Evolutionary conservation across 1,140 invertebrate species (phyloP).

Genomic region (Bicyclus anynana): DNA sequence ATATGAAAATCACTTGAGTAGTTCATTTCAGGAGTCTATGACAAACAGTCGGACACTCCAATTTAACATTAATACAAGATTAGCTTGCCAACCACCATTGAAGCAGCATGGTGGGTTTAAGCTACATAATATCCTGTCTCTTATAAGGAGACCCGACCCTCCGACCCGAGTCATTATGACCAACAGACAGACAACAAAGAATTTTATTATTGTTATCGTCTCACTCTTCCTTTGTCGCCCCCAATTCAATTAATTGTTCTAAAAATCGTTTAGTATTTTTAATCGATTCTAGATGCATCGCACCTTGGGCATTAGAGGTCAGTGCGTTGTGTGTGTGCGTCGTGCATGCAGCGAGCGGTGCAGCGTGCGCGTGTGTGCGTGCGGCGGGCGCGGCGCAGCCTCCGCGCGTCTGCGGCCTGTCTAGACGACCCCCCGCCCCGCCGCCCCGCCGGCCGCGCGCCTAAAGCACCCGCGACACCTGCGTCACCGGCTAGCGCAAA

Average conservation of each 20-base stretch:
- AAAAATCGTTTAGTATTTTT: slow-evolving; percentile 6
- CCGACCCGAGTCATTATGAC: too few species aligned
- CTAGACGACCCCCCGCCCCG: slow-evolving; percentile 55
- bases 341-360: slow-evolving; percentile 39
- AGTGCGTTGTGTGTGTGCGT: slow-evolving; percentile 36
- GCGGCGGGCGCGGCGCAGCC: slow-evolving; percentile 58
- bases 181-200: too few species aligned
- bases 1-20: too few species aligned
- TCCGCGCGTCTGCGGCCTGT: slow-evolving; percentile 73
- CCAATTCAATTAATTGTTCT: neutral
- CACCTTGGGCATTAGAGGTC: slow-evolving; percentile 49
- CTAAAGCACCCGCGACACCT: slow-evolving; percentile 10
- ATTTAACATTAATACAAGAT: too few species aligned
- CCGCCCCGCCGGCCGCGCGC: slow-evolving; percentile 21
- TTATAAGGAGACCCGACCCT: too few species aligned
- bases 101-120: too few species aligned
- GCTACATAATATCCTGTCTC: too few species aligned
- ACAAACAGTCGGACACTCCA: too few species aligned
- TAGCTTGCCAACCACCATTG: too few species aligned
- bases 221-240: too few species aligned
- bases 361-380: slow-evolving; percentile 48
- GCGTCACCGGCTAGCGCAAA: neutral
- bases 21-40: too few species aligned
- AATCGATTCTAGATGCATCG: slow-evolving; percentile 36
- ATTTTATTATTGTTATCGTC: too few species aligned